Base-by-base conservation (phyloP, 2,113 vertebrate species). In the Bubo bubo region DNA sequence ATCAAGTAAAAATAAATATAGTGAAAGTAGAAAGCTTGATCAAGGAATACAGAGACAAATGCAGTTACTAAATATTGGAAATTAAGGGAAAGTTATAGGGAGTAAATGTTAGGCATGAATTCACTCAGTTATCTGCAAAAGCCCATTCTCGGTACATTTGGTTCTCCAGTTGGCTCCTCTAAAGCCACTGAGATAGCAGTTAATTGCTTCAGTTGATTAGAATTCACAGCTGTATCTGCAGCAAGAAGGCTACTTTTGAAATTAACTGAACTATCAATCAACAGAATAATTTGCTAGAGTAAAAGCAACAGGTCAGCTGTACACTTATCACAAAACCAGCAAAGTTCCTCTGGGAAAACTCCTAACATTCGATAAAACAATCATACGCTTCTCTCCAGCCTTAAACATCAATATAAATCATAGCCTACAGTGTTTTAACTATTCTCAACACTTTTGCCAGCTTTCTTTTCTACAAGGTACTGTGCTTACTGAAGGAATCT, bases 141-240 rank as follows among this genome's bases (percentile, higher is more conserved):
- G 47, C 28, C 41, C 12, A 12, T 79, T 97, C 93, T 94, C 92
- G 92, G 94, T 81, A 94, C 76, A 37, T 73, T 95, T 68, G 82
- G 75, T 91, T 85, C 88, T 91, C 30, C 62, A 60, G 28, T 67
- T 97, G 94, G 95, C 95, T 97, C 79, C 82, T 91, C 93, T 97
- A 84, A 91, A 93, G 85, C 58, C 90, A 50, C 79, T 95, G 71
- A 97, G 97, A 98, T 97, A 98, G 96, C 95, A 93, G 76, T 95
- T 98, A 97, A 98, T 98, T 98, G 95, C 94, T 92, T 92, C 77
- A 63, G 49, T 84, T 97, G 97, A 97, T 97, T 98, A 97, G 89
- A 77, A 89, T 67, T 96, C 91, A 74, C 98, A 98, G 97, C 96
- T 98, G 98, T 93, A 94, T 90, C 75, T 84, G 81, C 77, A 84